Conservation (phyloP, 2,888 invertebrate genomes). For the Hemithea aestivaria region DNA sequence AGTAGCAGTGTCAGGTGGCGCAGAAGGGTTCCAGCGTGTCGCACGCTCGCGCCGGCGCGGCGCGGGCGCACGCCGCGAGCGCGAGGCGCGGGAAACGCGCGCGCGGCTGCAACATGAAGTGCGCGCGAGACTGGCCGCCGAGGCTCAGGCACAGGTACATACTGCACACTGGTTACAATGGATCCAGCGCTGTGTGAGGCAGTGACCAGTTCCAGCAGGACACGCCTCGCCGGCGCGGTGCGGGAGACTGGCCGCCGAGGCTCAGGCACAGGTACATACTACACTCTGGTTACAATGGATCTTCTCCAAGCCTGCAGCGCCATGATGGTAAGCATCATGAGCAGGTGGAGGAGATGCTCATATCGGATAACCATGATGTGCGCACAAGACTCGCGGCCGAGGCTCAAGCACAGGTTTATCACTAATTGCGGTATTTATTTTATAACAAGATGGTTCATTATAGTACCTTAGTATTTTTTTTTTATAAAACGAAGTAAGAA, state of each 20-base stretch:
- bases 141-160: slow-evolving; percentile 77
- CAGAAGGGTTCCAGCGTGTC: slow-evolving; percentile 84
- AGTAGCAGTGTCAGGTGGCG: slow-evolving; percentile 83
- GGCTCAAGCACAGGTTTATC: slow-evolving; percentile 75
- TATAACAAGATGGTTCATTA: too few relatives aligned
- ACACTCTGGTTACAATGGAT: slow-evolving; percentile 89
- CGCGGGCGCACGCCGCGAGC: slow-evolving; percentile 76
- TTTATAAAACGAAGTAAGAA: too few relatives aligned
- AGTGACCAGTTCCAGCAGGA: slow-evolving; percentile 86
- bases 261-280: slow-evolving; percentile 75
- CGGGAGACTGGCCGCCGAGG: slow-evolving; percentile 78
- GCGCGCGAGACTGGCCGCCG: slow-evolving; percentile 79
- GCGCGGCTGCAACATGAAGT: slow-evolving; percentile 83
- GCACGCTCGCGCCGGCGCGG: slow-evolving; percentile 72
- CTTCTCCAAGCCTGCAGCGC: too few relatives aligned
- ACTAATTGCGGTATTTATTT: too few relatives aligned
- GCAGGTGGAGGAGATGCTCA: slow-evolving; percentile 81
- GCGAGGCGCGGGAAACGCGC: slow-evolving; percentile 79
- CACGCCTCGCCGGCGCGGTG: slow-evolving; percentile 71
- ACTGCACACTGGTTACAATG: slow-evolving; percentile 88
- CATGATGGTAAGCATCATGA: slow-evolving; percentile 87
- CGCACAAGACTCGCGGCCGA: slow-evolving; percentile 78
- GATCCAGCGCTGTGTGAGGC: slow-evolving; percentile 86
- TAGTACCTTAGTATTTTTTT: too few relatives aligned
- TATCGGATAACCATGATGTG: slow-evolving; percentile 72